Evolutionary conservation across 2,797 vertebrate species (phyloP).

Genomic region (Serranus cabrilla): DNA sequence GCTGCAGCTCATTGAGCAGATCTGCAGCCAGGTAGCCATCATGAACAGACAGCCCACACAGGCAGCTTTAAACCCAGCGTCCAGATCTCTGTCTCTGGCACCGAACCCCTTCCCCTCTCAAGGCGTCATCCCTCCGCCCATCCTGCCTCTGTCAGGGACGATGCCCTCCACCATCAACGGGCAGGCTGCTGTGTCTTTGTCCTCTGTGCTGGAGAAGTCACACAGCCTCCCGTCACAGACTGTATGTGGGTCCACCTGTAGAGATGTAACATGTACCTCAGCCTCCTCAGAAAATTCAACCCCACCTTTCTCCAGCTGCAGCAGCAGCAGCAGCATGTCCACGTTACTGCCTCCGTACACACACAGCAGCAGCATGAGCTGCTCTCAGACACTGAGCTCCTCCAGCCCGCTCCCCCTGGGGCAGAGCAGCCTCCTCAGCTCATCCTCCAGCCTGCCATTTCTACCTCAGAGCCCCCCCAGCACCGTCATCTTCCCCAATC

Average conservation of each 20-base stretch:
- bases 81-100: conserved; percentile 78
- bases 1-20: conserved; percentile 98
- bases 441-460: conserved; percentile 91
- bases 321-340: conserved; percentile 68
- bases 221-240: conserved; percentile 85
- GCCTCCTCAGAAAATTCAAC: conserved; percentile 78
- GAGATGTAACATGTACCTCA: conserved; percentile 79
- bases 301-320: conserved; percentile 76
- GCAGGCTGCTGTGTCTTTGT: conserved; percentile 81
- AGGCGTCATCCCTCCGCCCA: conserved; percentile 82
- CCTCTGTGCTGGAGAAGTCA: conserved; percentile 82
- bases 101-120: conserved; percentile 87
- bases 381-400: conserved; percentile 85
- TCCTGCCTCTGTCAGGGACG: conserved; percentile 88
- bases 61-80: conserved; percentile 83
- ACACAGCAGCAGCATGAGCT: conserved; percentile 72
- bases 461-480: conserved; percentile 95
- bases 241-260: conserved; percentile 82
- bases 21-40: conserved; percentile 95
- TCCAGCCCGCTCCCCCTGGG: conserved; percentile 87
- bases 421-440: conserved; percentile 85
- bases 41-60: conserved; percentile 92
- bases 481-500: conserved; percentile 97
- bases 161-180: conserved; percentile 84
- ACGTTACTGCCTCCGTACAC: conserved; percentile 82